Evolutionary conservation across 2,888 invertebrate species (phyloP), one percentile per base, ranked within the genome.

Genomic region (Eudemis profundana): DNA sequence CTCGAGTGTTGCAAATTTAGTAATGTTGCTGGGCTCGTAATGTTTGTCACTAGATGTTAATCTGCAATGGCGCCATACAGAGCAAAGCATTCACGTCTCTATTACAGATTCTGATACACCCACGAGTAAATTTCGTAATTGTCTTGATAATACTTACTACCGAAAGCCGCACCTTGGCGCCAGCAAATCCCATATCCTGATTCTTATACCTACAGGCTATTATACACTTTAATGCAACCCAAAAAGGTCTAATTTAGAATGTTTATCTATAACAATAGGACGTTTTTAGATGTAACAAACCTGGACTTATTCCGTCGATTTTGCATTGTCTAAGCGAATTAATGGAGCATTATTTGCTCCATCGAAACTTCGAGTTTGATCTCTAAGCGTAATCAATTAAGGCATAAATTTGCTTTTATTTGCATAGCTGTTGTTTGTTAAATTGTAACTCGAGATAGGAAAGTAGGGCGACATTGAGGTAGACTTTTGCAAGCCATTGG

Each of bases 401-500:
- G 3, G n/a, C 60, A 74, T 77, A 70, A 71, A 44, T 65, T 56
- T 19, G 38, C 54, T 74, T 68, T 53, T 14, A 46, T 14, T 27
- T 61, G 46, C n/a, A 29, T 62, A 60, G 53, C 61, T 74, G 60
- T 62, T 83, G 79, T 85, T 83, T 83, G 83, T 86, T 87, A 74
- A 75, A 74, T 74, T 76, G 83, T 85, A 85, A 53, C 85, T 86
- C 83, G 82, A 84, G 77, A 76, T 76, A 81, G 84, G 89, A 91
- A 92, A 92, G 91, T 91, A 79, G 91, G 89, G 82, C 90, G 86
- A 81, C 90, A 90, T 90, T 91, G 90, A 90, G 78, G 80, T 83
- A 83, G 85, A 84, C 85, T 87, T 83, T 89, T 89, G 89, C 85
- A 89, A 89, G 79, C 78, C 82, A 79, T 84, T 87, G 89, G 87